Base-by-base conservation (phyloP, 2,888 invertebrate species). In the Spilosoma lubricipeda region DNA sequence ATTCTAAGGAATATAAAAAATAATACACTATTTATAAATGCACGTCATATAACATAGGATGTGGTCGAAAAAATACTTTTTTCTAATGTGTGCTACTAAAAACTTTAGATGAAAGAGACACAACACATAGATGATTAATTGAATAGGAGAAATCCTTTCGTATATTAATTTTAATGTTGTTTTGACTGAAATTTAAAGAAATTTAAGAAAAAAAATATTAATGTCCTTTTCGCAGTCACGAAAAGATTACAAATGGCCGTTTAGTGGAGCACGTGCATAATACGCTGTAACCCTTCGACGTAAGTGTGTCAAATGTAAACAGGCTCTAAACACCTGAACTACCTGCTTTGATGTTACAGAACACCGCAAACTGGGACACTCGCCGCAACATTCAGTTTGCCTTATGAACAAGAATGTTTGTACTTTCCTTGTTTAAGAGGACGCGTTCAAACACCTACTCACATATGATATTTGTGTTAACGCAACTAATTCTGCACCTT, bases 391-490 rank as follows among this genome's bases (percentile, higher is more conserved):
- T 70, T 66, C 67, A 70, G 70, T 77, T 80, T 72, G 75, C 71
- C 70, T 80, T 82, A 84, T 83, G 77, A 80, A 65, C 77, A 72
- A 80, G 75, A 71, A 74, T 82, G 84, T 84, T 77, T 82, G 77
- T 67, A 70, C 48, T 79, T 72, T 73, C 71, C 77, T 75, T 76
- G 75, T 80, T 80, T 79, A 79, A 77, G 78, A 75, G 78, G 77
- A 81, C 85, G 83, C 81, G 85, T 81, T 84, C 85, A 87, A 88
- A 89, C 86, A 87, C 80, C 80, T 80, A 75, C 69, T 81, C 77
- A 76, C 71, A 79, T 80, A 87, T 87, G 87, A 89, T 89, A 89
- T 90, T 90, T 89, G 87, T 85, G 85, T 89, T 89, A 76, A 74
- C 78, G 72, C 81, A 85, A 79, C 87, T 90, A 90, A 90, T 88